Evolutionary conservation across 2,113 vertebrate species (phyloP).

Genomic region (Dicerorhinus sumatrensis): DNA sequence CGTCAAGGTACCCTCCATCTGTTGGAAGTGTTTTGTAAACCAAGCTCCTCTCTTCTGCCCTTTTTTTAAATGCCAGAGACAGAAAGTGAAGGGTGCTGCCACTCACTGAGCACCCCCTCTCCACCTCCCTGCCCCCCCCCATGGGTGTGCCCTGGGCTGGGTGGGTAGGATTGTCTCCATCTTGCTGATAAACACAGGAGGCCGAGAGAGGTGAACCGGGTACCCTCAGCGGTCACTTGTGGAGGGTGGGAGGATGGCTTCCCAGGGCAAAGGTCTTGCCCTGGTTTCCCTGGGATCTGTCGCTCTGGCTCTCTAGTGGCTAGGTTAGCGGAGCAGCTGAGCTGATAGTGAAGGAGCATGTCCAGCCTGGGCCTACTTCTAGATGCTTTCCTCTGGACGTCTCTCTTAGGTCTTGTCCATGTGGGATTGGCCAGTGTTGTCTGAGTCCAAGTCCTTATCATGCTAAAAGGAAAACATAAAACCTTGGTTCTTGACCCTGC

Average conservation of each 20-base stretch:
- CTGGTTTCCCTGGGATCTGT: accelerated
- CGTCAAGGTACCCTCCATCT: accelerated
- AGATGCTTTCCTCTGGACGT: too few species aligned
- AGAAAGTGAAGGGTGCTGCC: not conserved
- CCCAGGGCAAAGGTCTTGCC: not conserved
- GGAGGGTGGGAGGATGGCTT: not conserved
- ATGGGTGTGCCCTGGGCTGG: accelerated
- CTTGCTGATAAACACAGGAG: too few species aligned
- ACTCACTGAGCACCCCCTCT: accelerated
- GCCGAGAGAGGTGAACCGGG: not conserved
- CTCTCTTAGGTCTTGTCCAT: not conserved
- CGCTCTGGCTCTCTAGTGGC: too few species aligned
- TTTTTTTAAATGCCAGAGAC: too few species aligned
- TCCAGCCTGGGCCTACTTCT: not conserved
- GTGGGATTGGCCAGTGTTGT: not conserved
- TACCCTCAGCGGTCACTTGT: not conserved
- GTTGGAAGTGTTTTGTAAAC: accelerated
- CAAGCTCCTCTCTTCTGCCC: accelerated
- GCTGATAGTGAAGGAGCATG: accelerated
- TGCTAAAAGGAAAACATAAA: not conserved
- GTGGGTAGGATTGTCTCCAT: not conserved
- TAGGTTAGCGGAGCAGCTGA: accelerated
- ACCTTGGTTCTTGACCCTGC: accelerated
- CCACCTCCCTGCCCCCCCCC: not conserved
- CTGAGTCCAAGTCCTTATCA: not conserved